These are phyloP conservation scores for Drosophila phalerata DNA, from an alignment of 2,888 invertebrate species.

Conservation along the genomic window DNA sequence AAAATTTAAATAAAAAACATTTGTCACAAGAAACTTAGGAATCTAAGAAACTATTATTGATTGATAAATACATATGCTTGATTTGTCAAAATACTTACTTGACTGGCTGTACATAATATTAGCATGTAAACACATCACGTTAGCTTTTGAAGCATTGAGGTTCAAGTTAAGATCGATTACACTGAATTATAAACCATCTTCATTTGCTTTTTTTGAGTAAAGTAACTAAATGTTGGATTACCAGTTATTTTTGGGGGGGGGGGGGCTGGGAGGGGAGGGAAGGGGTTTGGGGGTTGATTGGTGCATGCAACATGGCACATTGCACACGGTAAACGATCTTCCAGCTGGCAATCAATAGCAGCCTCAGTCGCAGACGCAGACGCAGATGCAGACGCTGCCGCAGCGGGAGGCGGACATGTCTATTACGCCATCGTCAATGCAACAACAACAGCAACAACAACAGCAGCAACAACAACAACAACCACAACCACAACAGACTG, in stretches of 20 bases:
- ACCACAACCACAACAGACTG: too few species aligned
- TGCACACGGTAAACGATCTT: constrained; percentile 43
- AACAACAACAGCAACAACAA: constrained; percentile 32
- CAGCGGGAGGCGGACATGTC: constrained; percentile 65
- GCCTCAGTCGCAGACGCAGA: constrained; percentile 26
- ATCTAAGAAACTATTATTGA: too few species aligned
- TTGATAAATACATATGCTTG: too few species aligned
- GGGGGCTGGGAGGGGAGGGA: too few species aligned
- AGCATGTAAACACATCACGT: background rate
- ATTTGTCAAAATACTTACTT: too few species aligned
- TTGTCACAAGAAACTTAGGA: too few species aligned
- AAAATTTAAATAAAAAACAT: too few species aligned
- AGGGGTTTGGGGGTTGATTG: too few species aligned
- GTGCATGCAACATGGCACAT: constrained; percentile 18
- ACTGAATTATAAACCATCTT: background rate
- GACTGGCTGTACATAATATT: background rate
- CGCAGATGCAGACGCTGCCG: constrained; percentile 45
- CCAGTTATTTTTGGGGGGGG: background rate
- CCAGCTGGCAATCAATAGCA: constrained; percentile 60
- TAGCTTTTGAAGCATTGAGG: constrained; percentile 9
- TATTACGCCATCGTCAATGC: constrained; percentile 74
- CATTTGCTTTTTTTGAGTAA: background rate
- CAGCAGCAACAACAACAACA: constrained; percentile 23
- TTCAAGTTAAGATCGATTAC: constrained; percentile 35
- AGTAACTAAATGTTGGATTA: constrained; percentile 4